phyloP scores from a whole-genome alignment of 2,113 vertebrate species.

The Dendropsophus ebraccatus region DNA sequence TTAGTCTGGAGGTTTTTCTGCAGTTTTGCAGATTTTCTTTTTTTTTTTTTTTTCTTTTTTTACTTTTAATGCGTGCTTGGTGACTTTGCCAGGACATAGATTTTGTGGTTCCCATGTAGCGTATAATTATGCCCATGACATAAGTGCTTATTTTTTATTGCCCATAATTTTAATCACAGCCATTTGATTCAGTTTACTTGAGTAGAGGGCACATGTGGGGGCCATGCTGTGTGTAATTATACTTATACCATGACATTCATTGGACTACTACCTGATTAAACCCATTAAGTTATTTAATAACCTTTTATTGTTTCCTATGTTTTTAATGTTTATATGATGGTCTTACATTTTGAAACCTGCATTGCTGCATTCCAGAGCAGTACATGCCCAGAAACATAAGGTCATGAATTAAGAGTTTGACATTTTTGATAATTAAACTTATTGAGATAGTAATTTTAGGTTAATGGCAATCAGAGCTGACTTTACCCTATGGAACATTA shows the following conservation, averaged over 20 bases:
- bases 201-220: constrained; percentile 24
- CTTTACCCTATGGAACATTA: background rate
- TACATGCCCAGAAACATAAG: background rate
- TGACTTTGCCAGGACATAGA: constrained; percentile 4
- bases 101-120: constrained; percentile 46
- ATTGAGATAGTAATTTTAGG: background rate
- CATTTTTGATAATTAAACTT: background rate
- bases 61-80: constrained; percentile 28
- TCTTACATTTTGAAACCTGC: constrained; percentile 2
- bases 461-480: background rate
- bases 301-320: background rate
- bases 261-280: constrained; percentile 17
- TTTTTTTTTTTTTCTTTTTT: constrained; percentile 15
- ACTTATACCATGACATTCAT: constrained; percentile 32
- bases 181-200: constrained; percentile 46
- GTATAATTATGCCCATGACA: constrained; percentile 46
- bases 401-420: background rate
- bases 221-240: constrained; percentile 33
- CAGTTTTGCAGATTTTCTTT: constrained; percentile 59
- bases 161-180: constrained; percentile 52
- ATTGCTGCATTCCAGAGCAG: background rate
- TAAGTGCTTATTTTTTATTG: constrained; percentile 51
- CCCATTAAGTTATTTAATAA: constrained; percentile 24
- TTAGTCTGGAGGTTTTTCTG: background rate
- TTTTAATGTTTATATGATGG: background rate